Conservation (phyloP, 1,140 invertebrate species). For the Tetramorium parvispinum region DNA sequence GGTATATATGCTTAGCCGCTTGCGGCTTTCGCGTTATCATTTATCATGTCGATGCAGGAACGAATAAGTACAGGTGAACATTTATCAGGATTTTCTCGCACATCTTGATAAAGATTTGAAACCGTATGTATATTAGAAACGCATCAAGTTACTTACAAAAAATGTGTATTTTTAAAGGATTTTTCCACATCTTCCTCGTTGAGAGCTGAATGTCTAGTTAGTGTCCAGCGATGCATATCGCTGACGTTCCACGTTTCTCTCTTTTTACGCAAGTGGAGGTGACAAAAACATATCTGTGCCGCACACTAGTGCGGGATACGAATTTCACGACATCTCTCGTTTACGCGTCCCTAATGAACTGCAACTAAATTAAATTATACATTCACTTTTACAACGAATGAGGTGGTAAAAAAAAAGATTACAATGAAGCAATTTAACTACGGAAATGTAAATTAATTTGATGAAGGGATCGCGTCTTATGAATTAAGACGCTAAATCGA, state of each 20-base stretch:
- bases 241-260: neutral
- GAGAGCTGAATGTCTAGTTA: conserved; percentile 1
- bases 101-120: conserved; percentile 1
- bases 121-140: neutral
- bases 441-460: conserved; percentile 12
- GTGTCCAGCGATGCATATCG: conserved; percentile 3
- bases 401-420: neutral
- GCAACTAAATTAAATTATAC: conserved; percentile 31
- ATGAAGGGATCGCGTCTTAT: neutral
- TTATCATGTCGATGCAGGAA: conserved; percentile 24
- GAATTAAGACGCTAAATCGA: neutral
- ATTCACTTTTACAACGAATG: conserved; percentile 15
- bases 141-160: neutral
- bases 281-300: conserved; percentile 17
- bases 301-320: neutral
- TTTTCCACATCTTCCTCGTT: neutral
- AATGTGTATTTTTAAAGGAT: neutral
- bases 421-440: neutral
- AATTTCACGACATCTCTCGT: neutral
- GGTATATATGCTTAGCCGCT: neutral
- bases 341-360: conserved; percentile 10
- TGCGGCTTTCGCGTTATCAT: conserved; percentile 44
- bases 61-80: neutral
- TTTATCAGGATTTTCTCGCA: conserved; percentile 27
- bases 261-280: neutral